Evolutionary conservation across 2,797 vertebrate species (phyloP).

Genomic region (Hapalemur alaotrensis): DNA sequence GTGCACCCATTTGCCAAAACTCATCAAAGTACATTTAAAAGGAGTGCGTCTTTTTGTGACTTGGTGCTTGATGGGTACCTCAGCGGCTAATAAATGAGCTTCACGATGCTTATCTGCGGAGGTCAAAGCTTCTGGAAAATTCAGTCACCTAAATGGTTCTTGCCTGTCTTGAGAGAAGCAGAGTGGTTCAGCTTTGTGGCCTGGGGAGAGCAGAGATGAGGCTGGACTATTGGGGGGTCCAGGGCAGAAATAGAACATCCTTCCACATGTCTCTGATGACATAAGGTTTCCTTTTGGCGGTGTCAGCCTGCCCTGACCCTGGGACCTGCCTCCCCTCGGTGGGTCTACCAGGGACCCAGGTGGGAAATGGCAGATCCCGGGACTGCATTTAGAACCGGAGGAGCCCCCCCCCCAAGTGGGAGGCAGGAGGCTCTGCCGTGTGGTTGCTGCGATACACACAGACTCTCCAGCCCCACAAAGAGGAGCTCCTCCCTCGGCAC

Average conservation of each 20-base stretch:
- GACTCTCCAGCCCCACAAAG: too few relatives aligned
- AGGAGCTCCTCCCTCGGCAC: too few relatives aligned
- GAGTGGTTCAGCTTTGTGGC: background rate
- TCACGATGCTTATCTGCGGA: background rate
- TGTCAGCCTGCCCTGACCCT: slow-evolving; percentile 50
- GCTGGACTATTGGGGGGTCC: slow-evolving; percentile 6
- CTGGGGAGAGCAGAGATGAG: slow-evolving; percentile 59
- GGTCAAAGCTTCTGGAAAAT: background rate
- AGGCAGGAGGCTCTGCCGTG: background rate
- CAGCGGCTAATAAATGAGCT: background rate
- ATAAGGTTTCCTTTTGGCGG: background rate
- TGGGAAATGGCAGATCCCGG: background rate
- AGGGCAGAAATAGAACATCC: slow-evolving; percentile 73
- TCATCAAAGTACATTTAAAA: background rate
- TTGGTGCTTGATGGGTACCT: background rate
- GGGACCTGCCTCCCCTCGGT: background rate
- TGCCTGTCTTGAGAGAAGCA: background rate
- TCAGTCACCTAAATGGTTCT: background rate
- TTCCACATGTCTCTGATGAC: slow-evolving; percentile 53
- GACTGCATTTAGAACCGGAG: background rate
- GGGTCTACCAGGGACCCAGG: background rate
- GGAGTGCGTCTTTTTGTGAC: background rate
- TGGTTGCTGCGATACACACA: too few relatives aligned
- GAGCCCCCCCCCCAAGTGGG: background rate
- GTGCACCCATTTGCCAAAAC: background rate